A percentile compares a stretch with the other conserved stretches of the same genome.
phyloP scores from a whole-genome alignment of 2,888 invertebrate genomes.

The Zygaena filipendulae region DNA sequence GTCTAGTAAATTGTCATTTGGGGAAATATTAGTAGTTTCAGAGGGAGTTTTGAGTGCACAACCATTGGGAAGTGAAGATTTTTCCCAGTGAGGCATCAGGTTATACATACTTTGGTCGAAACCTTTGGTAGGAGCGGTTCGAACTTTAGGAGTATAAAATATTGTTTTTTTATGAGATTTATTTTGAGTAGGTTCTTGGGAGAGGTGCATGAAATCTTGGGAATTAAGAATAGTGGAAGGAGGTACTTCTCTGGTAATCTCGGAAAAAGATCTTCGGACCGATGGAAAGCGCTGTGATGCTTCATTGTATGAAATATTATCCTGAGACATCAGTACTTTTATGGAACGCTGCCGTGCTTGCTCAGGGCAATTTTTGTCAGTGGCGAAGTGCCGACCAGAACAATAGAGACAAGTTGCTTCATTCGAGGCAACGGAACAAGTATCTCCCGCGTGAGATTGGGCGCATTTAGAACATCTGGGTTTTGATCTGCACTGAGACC shows the following conservation, averaged over 20 bases:
- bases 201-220: no score
- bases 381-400: constrained; percentile 13
- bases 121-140: no score
- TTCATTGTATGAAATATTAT: constrained; percentile 13
- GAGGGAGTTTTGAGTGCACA: no score
- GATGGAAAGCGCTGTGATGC: constrained; percentile 8
- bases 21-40: no score
- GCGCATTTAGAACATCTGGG: constrained; percentile 16
- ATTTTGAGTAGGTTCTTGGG: no score
- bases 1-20: no score
- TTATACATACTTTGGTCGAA: no score
- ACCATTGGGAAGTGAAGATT: no score
- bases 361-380: constrained; percentile 13
- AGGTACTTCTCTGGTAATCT: constrained; percentile 5
- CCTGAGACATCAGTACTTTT: constrained; percentile 15
- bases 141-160: no score
- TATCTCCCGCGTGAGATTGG: constrained; percentile 11
- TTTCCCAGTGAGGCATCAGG: no score
- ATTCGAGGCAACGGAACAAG: constrained; percentile 6
- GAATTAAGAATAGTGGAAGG: not conserved
- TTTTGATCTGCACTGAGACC: constrained; percentile 16
- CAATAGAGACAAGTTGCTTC: constrained; percentile 10
- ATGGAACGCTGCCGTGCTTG: constrained; percentile 13
- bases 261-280: constrained; percentile 5
- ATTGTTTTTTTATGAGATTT: no score